These are phyloP conservation scores for Euspilapteryx auroguttella DNA, from an alignment of 2,888 invertebrate species.

Conservation along the genomic window DNA sequence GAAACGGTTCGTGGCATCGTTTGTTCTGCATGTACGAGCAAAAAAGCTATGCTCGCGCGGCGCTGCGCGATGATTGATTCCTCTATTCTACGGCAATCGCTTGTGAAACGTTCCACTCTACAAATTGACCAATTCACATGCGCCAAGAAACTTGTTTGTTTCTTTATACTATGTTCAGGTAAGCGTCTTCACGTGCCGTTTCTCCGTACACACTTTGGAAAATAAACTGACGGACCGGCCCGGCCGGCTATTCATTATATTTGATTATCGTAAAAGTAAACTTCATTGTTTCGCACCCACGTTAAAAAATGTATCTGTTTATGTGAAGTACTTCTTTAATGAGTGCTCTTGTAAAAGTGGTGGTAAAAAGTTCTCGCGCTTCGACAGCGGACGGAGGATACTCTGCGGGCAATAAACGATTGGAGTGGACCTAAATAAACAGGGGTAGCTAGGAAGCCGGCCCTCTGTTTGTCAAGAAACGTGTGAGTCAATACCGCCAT, in stretches of 20 bases:
- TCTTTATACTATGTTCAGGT: constrained; percentile 21
- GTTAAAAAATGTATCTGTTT: too few relatives aligned
- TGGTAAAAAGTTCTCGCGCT: constrained; percentile 55
- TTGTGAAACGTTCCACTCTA: constrained; percentile 31
- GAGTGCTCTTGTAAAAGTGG: constrained; percentile 51
- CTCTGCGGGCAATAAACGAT: constrained; percentile 58
- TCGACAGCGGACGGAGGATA: constrained; percentile 49
- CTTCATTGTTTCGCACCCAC: too few relatives aligned
- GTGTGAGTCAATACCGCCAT: constrained; percentile 44
- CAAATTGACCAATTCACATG: constrained; percentile 39
- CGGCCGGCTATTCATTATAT: constrained; percentile 15
- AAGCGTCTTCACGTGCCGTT: constrained; percentile 20
- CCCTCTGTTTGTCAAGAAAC: constrained; percentile 54
- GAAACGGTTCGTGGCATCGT: too few relatives aligned
- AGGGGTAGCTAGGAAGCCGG: constrained; percentile 59
- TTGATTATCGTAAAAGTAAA: constrained; percentile 16
- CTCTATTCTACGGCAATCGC: constrained; percentile 22
- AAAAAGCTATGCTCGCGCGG: constrained; percentile 26
- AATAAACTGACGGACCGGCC: constrained; percentile 13
- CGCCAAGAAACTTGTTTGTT: constrained; percentile 29
- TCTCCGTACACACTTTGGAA: constrained; percentile 12
- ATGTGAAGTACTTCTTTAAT: constrained; percentile 30
- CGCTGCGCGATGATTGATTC: constrained; percentile 50
- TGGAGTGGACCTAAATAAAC: constrained; percentile 56
- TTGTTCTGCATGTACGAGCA: constrained; percentile 35